Evolutionary conservation across 2,888 invertebrate genomes (phyloP).

Genomic region (Metellina segmentata): DNA sequence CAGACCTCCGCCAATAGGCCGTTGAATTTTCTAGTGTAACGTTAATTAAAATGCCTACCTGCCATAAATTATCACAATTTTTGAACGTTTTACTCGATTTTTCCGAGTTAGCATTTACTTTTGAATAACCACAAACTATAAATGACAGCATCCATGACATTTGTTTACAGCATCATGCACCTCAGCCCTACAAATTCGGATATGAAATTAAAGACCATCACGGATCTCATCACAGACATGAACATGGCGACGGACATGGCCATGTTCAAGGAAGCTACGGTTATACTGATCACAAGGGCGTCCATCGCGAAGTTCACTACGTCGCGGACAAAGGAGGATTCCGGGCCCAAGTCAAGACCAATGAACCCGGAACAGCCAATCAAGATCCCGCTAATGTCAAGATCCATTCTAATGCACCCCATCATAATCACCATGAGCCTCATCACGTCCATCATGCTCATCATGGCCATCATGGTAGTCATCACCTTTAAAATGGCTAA

Average conservation of each 20-base stretch:
- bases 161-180: conserved; percentile 47
- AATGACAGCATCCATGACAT: not conserved
- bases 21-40: no score
- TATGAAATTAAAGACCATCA: conserved; percentile 60
- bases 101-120: no score
- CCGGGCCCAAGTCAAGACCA: conserved; percentile 63
- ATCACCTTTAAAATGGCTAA: conserved; percentile 42
- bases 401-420: conserved; percentile 52
- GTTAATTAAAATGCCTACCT: no score
- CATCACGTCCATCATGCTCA: conserved; percentile 54
- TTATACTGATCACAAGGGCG: conserved; percentile 53
- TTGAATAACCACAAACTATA: no score
- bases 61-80: no score
- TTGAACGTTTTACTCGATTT: no score
- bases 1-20: no score
- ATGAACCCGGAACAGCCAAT: conserved; percentile 67
- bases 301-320: conserved; percentile 64
- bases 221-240: conserved; percentile 55
- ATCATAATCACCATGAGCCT: conserved; percentile 54
- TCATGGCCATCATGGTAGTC: conserved; percentile 33
- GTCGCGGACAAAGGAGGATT: conserved; percentile 64
- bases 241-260: conserved; percentile 61
- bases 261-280: conserved; percentile 62
- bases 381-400: conserved; percentile 66
- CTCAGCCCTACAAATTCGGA: conserved; percentile 66